These are phyloP conservation scores for Amblyopsis hoosieri DNA, from an alignment of 2,797 vertebrate species.

Conservation along the genomic window DNA sequence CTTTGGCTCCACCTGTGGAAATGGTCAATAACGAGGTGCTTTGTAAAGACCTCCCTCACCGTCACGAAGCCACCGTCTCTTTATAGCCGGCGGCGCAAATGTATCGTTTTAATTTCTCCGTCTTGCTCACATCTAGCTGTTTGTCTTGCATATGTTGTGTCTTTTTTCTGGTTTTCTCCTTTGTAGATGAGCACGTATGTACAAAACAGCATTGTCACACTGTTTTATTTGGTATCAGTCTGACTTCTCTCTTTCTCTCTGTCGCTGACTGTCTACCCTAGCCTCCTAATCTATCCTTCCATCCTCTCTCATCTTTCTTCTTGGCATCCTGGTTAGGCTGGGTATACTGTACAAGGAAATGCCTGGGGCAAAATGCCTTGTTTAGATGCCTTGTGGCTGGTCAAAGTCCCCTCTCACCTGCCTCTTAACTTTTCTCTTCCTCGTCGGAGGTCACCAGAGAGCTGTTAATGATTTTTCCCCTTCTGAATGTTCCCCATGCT, in stretches of 20 bases:
- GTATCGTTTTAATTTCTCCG: conserved; percentile 21
- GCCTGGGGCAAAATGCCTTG: conserved; percentile 12
- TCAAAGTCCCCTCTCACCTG: conserved; percentile 41
- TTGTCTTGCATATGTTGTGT: background rate
- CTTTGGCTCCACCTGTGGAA: conserved; percentile 87
- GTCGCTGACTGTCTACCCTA: no score
- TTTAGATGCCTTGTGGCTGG: conserved; percentile 40
- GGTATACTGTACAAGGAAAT: conserved; percentile 1
- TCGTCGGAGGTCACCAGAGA: conserved; percentile 30
- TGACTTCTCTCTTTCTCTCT: no score
- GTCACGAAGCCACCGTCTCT: conserved; percentile 58
- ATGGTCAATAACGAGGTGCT: conserved; percentile 86
- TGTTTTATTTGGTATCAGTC: no score
- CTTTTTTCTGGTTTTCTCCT: background rate
- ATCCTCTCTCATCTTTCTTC: background rate
- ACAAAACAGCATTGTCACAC: no score
- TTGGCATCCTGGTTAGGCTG: conserved; percentile 7
- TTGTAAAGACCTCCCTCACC: conserved; percentile 77
- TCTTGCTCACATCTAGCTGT: background rate
- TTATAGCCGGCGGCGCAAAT: conserved; percentile 29
- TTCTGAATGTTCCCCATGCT: conserved; percentile 36
- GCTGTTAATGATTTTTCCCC: conserved; percentile 60
- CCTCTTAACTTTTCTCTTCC: conserved; percentile 55
- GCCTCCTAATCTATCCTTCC: background rate
- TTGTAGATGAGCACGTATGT: no score